phyloP scores from a whole-genome alignment of 2,888 invertebrate species.

The Drosophila monieri region DNA sequence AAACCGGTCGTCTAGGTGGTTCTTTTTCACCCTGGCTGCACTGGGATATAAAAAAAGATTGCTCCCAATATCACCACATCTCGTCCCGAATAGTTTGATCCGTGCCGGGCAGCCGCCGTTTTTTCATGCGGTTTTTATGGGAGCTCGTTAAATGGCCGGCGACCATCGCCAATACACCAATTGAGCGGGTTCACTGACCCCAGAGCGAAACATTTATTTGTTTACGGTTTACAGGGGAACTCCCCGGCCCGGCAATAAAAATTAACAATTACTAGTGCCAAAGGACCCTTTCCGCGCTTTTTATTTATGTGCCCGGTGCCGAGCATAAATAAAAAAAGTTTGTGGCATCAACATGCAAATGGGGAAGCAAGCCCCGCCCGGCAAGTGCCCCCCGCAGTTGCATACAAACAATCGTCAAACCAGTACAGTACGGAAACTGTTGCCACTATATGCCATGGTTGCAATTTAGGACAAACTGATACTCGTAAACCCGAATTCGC shows the following conservation, averaged over 20 bases:
- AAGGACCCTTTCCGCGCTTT: conserved; percentile 13
- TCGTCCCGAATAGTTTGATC: conserved; percentile 25
- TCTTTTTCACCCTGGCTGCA: background rate
- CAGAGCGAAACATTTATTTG: conserved; percentile 2
- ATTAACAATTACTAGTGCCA: conserved; percentile 42
- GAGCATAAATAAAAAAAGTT: conserved; percentile 53
- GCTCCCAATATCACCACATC: conserved; percentile 11
- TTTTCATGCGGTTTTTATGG: conserved; percentile 17
- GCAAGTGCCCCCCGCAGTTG: conserved; percentile 5
- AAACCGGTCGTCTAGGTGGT: background rate
- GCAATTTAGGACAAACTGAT: conserved; percentile 7
- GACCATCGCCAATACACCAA: conserved; percentile 53
- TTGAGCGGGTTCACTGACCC: conserved; percentile 33
- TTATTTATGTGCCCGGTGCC: conserved; percentile 51
- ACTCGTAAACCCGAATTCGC: conserved; percentile 8
- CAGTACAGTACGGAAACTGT: conserved; percentile 11
- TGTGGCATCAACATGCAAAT: conserved; percentile 35
- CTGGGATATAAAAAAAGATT: conserved; percentile 14
- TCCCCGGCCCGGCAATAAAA: conserved; percentile 35
- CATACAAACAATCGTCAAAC: conserved; percentile 46
- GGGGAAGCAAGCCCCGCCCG: conserved; percentile 27
- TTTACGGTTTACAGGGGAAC: background rate
- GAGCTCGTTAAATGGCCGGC: conserved; percentile 26
- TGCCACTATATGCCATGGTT: conserved; percentile 4
- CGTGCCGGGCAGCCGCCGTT: conserved; percentile 16